phyloP scores from a whole-genome alignment of 1,140 invertebrate species.

The Pseudobourletiella spinata region DNA sequence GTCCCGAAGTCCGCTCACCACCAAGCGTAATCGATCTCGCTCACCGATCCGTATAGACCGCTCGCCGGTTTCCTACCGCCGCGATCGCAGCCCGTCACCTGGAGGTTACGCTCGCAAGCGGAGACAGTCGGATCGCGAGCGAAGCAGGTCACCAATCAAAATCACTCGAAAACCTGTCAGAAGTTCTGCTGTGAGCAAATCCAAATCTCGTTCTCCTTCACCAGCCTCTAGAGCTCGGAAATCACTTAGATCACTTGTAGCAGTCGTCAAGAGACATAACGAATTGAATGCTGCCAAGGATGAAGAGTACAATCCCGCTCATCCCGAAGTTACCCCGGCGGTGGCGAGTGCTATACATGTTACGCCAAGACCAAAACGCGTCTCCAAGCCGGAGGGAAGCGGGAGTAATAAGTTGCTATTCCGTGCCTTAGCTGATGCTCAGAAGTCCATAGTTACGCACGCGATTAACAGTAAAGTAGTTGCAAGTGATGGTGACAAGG shows the following conservation, averaged over 20 bases:
- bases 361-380: neutral
- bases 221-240: neutral
- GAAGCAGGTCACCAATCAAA: neutral
- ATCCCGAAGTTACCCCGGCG: constrained; percentile 1
- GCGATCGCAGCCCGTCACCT: neutral
- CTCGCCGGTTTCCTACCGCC: neutral
- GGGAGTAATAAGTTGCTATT: constrained; percentile 10
- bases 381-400: neutral
- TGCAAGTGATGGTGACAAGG: neutral
- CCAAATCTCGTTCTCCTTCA: neutral
- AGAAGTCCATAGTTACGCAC: constrained; percentile 9
- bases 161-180: neutral
- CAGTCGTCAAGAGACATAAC: neutral
- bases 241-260: constrained; percentile 7
- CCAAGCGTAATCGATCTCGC: neutral
- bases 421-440: constrained; percentile 17
- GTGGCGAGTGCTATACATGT: constrained; percentile 12
- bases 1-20: neutral
- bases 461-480: neutral
- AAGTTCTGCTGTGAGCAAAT: neutral
- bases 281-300: neutral
- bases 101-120: neutral
- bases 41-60: neutral
- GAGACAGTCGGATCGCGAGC: neutral
- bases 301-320: constrained; percentile 13